Evolutionary conservation across 1,140 invertebrate species (phyloP).

Genomic region (Drosophila persimilis): DNA sequence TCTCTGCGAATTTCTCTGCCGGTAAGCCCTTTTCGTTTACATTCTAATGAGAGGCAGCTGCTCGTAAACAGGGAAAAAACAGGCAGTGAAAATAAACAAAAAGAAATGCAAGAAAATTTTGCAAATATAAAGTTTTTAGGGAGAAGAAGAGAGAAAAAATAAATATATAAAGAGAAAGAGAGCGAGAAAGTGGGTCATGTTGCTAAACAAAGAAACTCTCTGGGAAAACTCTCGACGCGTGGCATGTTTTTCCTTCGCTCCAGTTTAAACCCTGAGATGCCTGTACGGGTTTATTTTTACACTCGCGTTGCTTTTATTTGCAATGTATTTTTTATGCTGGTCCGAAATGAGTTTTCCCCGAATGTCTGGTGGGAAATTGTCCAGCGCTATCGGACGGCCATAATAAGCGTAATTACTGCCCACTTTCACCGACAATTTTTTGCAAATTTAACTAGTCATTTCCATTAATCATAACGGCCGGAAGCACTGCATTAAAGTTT

Average conservation of each 20-base stretch:
- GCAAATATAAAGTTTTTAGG: constrained; percentile 62
- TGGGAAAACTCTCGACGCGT: constrained; percentile 3
- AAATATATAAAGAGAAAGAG: not conserved
- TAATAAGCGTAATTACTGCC: constrained; percentile 47
- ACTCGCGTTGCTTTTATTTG: constrained; percentile 1
- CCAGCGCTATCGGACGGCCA: not conserved
- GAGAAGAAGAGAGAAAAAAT: not conserved
- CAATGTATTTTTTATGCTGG: constrained; percentile 51
- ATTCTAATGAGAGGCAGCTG: not conserved
- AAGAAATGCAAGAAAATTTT: constrained; percentile 35
- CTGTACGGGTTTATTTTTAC: constrained; percentile 34
- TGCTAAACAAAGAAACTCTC: constrained; percentile 15
- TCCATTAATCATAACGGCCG: constrained; percentile 40
- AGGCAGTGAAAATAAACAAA: not conserved
- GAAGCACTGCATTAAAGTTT: constrained; percentile 8
- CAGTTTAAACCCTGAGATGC: not conserved
- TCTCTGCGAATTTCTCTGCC: not conserved
- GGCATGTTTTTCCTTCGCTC: constrained; percentile 3
- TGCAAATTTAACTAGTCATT: constrained; percentile 42
- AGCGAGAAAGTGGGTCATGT: constrained; percentile 30
- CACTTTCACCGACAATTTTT: constrained; percentile 32
- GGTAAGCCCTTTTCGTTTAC: not conserved
- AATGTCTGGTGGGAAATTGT: constrained; percentile 13
- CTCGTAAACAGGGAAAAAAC: constrained; percentile 10
- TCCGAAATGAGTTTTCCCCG: constrained; percentile 32